Conservation (phyloP, 1,140 invertebrate species). For the Sinonovacula constricta region DNA sequence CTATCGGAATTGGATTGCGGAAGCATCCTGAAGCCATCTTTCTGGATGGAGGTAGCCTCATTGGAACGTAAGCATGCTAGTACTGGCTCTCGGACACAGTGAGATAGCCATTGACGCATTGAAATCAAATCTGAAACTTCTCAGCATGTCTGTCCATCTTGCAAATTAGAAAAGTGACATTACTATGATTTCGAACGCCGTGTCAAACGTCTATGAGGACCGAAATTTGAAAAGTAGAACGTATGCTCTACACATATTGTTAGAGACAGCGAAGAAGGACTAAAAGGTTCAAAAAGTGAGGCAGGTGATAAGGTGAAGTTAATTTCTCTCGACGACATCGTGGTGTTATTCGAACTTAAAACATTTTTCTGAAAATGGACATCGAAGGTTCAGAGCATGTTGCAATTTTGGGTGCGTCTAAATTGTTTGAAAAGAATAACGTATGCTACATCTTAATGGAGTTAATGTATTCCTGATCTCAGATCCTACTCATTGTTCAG, state of each 20-base stretch:
- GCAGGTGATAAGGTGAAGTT: background rate
- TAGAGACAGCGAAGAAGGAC: background rate
- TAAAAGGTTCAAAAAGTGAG: too few relatives aligned
- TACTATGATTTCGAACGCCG: background rate
- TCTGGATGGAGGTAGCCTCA: background rate
- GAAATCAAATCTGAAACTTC: background rate
- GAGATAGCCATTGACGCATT: background rate
- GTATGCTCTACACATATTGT: background rate
- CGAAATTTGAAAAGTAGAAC: background rate
- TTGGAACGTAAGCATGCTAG: background rate
- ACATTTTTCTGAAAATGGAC: background rate
- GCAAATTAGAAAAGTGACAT: background rate
- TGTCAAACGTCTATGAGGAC: background rate
- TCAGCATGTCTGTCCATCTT: background rate
- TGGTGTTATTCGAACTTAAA: background rate
- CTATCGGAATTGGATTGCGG: background rate
- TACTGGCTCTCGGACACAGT: background rate
- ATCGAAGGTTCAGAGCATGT: background rate
- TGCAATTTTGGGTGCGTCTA: background rate
- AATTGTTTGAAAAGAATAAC: background rate
- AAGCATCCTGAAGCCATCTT: background rate
- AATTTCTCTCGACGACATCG: background rate
- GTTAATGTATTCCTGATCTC: too few relatives aligned
- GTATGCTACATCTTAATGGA: background rate
- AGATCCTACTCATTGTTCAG: too few relatives aligned